Conservation (phyloP, 2,113 vertebrate species). For the Cyprinodon brontotheroides region DNA sequence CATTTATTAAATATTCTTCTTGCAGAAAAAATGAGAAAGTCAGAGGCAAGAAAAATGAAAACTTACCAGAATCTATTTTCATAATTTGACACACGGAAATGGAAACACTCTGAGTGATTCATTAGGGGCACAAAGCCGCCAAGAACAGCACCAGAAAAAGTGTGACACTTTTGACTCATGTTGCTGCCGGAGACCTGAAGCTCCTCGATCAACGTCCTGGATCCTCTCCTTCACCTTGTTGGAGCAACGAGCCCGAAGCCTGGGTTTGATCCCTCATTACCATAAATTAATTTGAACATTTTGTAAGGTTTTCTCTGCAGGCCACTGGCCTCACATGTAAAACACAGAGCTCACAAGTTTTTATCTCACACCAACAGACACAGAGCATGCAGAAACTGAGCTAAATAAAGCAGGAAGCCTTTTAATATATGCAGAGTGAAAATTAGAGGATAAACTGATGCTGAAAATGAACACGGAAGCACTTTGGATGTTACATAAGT, state of each 20-base stretch:
- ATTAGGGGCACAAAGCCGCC: not conserved
- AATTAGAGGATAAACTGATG: conserved; percentile 33
- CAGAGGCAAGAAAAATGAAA: not conserved
- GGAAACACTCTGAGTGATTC: not conserved
- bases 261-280: conserved; percentile 30
- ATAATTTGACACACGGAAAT: not conserved
- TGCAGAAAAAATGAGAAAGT: not conserved
- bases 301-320: conserved; percentile 19
- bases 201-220: conserved; percentile 1
- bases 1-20: not conserved
- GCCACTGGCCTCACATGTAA: conserved; percentile 14
- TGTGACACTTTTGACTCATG: not conserved
- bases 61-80: not conserved
- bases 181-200: not conserved
- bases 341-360: conserved; percentile 3
- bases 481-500: conserved; percentile 37
- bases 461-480: conserved; percentile 33
- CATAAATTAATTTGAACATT: conserved; percentile 32
- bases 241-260: conserved; percentile 5
- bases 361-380: conserved; percentile 37
- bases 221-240: not conserved
- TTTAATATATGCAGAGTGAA: conserved; percentile 31
- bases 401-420: conserved; percentile 35
- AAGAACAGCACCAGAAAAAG: not conserved
- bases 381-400: not conserved